Evolutionary conservation across 2,888 invertebrate genomes (phyloP).

Genomic region (Camptogramma bilineatum): DNA sequence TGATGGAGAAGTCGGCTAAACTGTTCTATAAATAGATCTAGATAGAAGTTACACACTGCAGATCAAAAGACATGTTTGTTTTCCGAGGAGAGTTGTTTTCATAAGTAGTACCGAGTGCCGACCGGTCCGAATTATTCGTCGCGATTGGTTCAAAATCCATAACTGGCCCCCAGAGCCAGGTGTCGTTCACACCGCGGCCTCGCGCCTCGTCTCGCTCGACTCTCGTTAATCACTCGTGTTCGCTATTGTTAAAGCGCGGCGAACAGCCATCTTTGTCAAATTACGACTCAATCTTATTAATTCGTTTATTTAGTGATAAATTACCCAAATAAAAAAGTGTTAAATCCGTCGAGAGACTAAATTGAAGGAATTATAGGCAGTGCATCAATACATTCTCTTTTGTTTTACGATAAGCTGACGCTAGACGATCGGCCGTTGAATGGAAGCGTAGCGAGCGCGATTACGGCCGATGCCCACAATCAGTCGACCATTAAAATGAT

Average conservation of each 20-base stretch:
- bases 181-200: slow-evolving; percentile 86
- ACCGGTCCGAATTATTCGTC: slow-evolving; percentile 84
- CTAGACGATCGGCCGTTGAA: slow-evolving; percentile 67
- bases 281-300: slow-evolving; percentile 80
- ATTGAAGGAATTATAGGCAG: slow-evolving; percentile 68
- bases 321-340: slow-evolving; percentile 72
- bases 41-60: slow-evolving; percentile 58
- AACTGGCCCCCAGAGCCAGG: slow-evolving; percentile 85
- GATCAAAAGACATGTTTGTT: slow-evolving; percentile 80
- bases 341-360: slow-evolving; percentile 67
- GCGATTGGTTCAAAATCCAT: slow-evolving; percentile 85
- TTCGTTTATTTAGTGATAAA: slow-evolving; percentile 61
- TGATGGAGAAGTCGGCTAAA: slow-evolving; percentile 30
- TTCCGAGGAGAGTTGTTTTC: slow-evolving; percentile 56
- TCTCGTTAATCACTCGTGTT: slow-evolving; percentile 85
- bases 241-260: slow-evolving; percentile 83
- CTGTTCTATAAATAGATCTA: slow-evolving; percentile 44
- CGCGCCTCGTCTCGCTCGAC: slow-evolving; percentile 82
- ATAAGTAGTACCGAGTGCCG: slow-evolving; percentile 44
- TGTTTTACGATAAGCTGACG: slow-evolving; percentile 78
- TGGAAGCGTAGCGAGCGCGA: slow-evolving; percentile 69
- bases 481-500: slow-evolving; percentile 83
- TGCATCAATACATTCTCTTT: slow-evolving; percentile 80
- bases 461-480: slow-evolving; percentile 76
- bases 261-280: slow-evolving; percentile 85